phyloP scores from a whole-genome alignment of 2,113 vertebrate species.

The Heterotis niloticus region DNA sequence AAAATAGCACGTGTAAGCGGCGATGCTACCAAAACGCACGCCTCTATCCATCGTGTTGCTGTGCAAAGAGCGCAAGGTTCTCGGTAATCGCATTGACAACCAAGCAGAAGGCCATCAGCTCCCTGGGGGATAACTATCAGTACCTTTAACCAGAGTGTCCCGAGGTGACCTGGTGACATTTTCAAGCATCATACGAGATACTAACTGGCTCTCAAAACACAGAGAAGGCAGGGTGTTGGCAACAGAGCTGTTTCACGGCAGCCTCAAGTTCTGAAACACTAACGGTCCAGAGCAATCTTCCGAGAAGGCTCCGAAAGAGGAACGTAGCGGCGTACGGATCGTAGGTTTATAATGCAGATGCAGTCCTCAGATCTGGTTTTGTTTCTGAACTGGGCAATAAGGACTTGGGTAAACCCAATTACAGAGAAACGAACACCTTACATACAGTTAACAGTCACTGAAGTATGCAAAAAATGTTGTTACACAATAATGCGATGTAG shows the following conservation, averaged over 20 bases:
- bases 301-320: background rate
- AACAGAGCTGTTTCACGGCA: background rate
- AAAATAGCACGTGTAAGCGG: background rate
- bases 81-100: background rate
- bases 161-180: slow-evolving; percentile 8
- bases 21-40: background rate
- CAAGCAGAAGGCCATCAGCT: background rate
- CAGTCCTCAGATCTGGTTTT: slow-evolving; percentile 4
- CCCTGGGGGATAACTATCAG: background rate
- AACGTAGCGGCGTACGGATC: slow-evolving; percentile 5
- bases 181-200: background rate
- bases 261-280: slow-evolving; percentile 1
- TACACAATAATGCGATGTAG: too few relatives aligned
- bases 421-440: background rate
- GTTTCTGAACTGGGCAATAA: slow-evolving; percentile 5
- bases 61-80: background rate
- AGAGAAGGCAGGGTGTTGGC: background rate
- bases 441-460: background rate
- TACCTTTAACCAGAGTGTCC: background rate
- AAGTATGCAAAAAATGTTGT: background rate
- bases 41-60: background rate
- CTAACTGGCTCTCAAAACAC: slow-evolving; percentile 20
- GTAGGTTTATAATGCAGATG: slow-evolving; percentile 14
- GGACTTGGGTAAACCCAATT: background rate
- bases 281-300: background rate